Evolutionary conservation across 2,113 vertebrate species (phyloP), one percentile per base, ranked within the genome.

Genomic region (Lepisosteus oculatus): DNA sequence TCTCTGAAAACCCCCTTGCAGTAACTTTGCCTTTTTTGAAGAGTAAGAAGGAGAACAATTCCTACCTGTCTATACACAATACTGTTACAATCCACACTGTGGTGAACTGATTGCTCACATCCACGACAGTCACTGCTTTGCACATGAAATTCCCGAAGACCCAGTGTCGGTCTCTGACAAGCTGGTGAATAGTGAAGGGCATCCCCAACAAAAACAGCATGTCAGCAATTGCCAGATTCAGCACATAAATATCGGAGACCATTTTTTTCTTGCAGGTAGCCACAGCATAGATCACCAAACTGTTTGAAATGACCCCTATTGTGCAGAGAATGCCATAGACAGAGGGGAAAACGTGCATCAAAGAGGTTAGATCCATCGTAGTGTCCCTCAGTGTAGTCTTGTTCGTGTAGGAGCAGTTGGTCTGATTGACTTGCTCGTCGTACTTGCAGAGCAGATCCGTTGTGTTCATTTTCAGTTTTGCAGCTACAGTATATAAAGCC

Each of bases 181-280:
- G 88, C 80, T 93, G 92, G 73, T 93, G 92, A 43, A 93, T 93
- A 81, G 91, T 93, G 72, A 93, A 93, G 55, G 92, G 92, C 92
- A 93, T 93, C 64, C 92, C 91, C 0, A 93, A 76, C 75, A 93
- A 6, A 78, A 93, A 93, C 13, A 93, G 87, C 89, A 92, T 83
- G 78, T 93, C 92, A 2, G 91, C 91, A 43, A 92, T 84, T 0
- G 92, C 92, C 85, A 93, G 62, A 77, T 91, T 93, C 17, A 93
- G 72, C 79, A 93, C 88, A 77, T 93, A 93, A 76, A 92, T 89
- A 79, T 93, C 92, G 2, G 92, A 93, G 0, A 93, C 88, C 86
- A 91, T 90, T 61, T 89, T 92, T 78, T 92, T 93, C 80, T 93
- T 93, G 80, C 91, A 91, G 0, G 85, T 82, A 2, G 85, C 88